Evolutionary conservation across 2,797 vertebrate genomes (phyloP).

Genomic region (Dipus sagitta): DNA sequence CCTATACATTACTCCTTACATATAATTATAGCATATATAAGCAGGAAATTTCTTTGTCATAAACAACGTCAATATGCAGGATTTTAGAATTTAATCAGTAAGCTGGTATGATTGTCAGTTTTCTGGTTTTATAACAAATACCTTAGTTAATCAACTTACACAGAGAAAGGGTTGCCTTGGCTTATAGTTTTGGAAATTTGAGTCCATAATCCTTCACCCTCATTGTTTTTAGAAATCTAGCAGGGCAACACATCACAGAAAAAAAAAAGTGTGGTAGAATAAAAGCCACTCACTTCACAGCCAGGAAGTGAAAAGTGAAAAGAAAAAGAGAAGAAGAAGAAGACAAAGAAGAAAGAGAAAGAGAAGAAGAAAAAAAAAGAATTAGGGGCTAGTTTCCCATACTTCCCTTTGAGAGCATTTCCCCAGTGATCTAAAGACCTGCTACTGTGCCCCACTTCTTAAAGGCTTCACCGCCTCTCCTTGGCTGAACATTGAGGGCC

Average conservation of each 20-base stretch:
- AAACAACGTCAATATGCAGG: neutral
- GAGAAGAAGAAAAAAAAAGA: too few relatives aligned
- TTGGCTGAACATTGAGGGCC: neutral
- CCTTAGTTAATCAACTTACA: neutral
- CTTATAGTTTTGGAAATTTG: neutral
- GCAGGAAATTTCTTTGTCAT: neutral
- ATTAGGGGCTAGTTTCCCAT: neutral
- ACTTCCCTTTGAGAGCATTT: neutral
- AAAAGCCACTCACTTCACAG: neutral
- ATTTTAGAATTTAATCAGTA: conserved; percentile 13
- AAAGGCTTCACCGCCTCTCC: neutral
- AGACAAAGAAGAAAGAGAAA: neutral
- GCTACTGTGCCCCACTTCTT: neutral
- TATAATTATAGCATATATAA: neutral
- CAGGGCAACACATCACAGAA: too few relatives aligned
- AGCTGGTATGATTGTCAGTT: neutral
- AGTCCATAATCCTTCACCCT: neutral
- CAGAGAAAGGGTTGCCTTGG: neutral
- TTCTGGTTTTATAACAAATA: neutral
- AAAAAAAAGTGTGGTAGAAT: neutral
- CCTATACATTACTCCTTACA: neutral
- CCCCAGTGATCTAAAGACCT: neutral
- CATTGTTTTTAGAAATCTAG: neutral
- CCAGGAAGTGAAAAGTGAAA: neutral
- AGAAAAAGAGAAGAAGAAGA: neutral